Evolutionary conservation across 2,113 vertebrate species (phyloP).

Genomic region (Sylvietta virens): DNA sequence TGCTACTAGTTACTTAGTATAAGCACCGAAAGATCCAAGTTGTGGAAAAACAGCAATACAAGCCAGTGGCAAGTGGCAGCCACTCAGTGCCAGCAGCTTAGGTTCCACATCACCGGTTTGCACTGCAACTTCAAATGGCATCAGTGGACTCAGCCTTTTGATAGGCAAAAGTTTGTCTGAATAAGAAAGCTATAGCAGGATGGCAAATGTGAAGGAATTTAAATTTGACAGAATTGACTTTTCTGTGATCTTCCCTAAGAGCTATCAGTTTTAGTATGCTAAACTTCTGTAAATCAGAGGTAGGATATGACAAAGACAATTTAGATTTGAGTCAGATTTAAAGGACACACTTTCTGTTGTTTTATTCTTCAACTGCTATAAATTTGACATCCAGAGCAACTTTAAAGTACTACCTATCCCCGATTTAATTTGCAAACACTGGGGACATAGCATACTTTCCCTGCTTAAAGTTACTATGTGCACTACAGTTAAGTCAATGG

Average conservation of each 20-base stretch:
- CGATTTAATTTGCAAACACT: neutral
- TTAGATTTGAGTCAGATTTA: neutral
- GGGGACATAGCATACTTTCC: neutral
- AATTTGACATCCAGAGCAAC: neutral
- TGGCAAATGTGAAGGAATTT: neutral
- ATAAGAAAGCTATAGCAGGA: neutral
- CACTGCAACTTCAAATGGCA: neutral
- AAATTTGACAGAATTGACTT: neutral
- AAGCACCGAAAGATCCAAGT: neutral
- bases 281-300: neutral
- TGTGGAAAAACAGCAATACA: neutral
- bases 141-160: neutral
- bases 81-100: neutral
- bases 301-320: neutral
- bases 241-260: neutral
- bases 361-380: neutral
- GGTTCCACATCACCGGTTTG: neutral
- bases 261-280: neutral
- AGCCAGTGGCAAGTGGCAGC: neutral
- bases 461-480: neutral
- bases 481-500: neutral
- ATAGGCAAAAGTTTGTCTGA: neutral
- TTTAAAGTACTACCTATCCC: neutral
- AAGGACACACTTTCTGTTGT: neutral
- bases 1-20: neutral